phyloP scores from a whole-genome alignment of 2,113 vertebrate genomes.

The Corythornis madagascariensis region DNA sequence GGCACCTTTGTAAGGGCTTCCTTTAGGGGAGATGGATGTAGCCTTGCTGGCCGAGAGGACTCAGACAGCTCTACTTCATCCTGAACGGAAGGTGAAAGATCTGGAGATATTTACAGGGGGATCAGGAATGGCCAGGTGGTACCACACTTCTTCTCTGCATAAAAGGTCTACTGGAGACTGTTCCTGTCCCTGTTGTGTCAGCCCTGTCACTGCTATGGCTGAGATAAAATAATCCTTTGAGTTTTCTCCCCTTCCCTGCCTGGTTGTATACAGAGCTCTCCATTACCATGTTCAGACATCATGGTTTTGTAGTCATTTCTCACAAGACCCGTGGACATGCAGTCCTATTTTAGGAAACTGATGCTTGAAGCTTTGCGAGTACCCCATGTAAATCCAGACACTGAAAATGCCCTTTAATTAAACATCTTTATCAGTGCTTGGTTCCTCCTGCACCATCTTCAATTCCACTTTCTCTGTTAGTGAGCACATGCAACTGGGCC shows the following conservation, averaged over 20 bases:
- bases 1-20: neutral
- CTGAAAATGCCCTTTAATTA: neutral
- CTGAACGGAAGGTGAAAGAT: neutral
- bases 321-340: neutral
- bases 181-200: neutral
- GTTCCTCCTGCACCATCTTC: neutral
- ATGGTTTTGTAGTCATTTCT: neutral
- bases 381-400: neutral
- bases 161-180: neutral
- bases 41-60: fast-evolving
- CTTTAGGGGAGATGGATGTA: neutral
- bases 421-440: neutral
- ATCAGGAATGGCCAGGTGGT: neutral
- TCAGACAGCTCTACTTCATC: neutral
- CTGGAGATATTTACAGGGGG: neutral
- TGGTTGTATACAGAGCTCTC: neutral
- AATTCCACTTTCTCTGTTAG: neutral
- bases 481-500: neutral
- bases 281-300: fast-evolving
- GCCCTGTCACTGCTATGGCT: fast-evolving
- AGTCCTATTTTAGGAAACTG: neutral
- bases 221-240: neutral
- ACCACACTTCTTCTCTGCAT: neutral
- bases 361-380: neutral
- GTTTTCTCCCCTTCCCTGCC: neutral